Percentiles rank a stretch among this genome's conserved stretches.
These are phyloP conservation scores for Polydrusus tereticollis DNA, from an alignment of 2,888 invertebrate genomes.

Conservation along the genomic window DNA sequence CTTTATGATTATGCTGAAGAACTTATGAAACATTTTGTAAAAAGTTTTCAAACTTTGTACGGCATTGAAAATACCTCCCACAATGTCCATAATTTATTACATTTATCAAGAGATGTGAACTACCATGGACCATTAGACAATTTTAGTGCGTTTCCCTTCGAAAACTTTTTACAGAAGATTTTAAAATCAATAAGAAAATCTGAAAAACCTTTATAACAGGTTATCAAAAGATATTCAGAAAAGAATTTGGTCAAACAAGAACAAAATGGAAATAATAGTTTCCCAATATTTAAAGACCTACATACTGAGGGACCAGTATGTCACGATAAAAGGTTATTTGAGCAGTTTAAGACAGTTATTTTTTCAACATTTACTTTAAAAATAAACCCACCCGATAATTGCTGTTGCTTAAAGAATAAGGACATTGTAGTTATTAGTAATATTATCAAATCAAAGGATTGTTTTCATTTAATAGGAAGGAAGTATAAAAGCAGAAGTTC, in stretches of 20 bases:
- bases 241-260: not conserved
- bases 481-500: not conserved
- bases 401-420: slow-evolving; percentile 4
- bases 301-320: not conserved
- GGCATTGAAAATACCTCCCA: slow-evolving; percentile 50
- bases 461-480: not conserved
- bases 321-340: not conserved
- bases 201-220: slow-evolving; percentile 14
- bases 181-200: slow-evolving; percentile 33
- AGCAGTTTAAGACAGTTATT: not conserved
- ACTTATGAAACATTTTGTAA: slow-evolving; percentile 47
- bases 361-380: not conserved
- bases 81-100: slow-evolving; percentile 50
- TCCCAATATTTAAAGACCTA: not conserved
- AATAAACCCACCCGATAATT: not conserved
- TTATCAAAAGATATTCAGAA: not conserved
- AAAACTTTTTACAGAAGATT: slow-evolving; percentile 41
- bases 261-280: not conserved
- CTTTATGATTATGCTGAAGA: slow-evolving; percentile 37
- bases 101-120: not conserved
- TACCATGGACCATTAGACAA: slow-evolving; percentile 16
- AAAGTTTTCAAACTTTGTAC: slow-evolving; percentile 49
- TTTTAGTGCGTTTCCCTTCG: slow-evolving; percentile 37
- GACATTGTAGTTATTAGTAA: not conserved
- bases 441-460: not conserved